Percentiles rank a stretch among this genome's conserved stretches.
phyloP scores from a whole-genome alignment of 2,888 invertebrate genomes.

The Bruchidius siliquastri region DNA sequence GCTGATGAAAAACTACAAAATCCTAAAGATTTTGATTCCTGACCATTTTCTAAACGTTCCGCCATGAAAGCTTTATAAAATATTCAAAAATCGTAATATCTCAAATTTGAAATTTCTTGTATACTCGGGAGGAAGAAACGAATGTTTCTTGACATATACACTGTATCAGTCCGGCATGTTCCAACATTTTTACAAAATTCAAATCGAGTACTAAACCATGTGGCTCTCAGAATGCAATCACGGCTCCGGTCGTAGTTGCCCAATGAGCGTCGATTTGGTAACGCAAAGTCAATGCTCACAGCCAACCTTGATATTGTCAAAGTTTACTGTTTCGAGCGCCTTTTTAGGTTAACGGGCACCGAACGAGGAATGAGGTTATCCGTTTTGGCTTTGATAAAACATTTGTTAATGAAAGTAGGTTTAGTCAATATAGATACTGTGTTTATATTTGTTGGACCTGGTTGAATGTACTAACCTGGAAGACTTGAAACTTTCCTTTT shows the following conservation, averaged over 20 bases:
- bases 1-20: no score
- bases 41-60: no score
- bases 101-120: no score
- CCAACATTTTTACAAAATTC: background rate
- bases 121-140: no score
- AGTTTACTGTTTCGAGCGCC: constrained; percentile 8
- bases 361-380: background rate
- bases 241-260: background rate
- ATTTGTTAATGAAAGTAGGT: background rate
- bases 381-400: background rate
- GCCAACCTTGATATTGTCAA: constrained; percentile 36
- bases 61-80: no score
- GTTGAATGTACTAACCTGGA: background rate
- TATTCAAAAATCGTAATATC: no score
- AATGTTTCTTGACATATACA: no score
- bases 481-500: no score
- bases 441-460: background rate
- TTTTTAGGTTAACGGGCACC: constrained; percentile 18
- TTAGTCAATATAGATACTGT: background rate
- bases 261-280: constrained; percentile 16
- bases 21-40: no score
- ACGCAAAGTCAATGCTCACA: constrained; percentile 34
- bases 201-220: background rate
- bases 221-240: background rate
- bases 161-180: no score